Evolutionary conservation across 2,888 invertebrate genomes (phyloP).

Genomic region (Pocota personata): DNA sequence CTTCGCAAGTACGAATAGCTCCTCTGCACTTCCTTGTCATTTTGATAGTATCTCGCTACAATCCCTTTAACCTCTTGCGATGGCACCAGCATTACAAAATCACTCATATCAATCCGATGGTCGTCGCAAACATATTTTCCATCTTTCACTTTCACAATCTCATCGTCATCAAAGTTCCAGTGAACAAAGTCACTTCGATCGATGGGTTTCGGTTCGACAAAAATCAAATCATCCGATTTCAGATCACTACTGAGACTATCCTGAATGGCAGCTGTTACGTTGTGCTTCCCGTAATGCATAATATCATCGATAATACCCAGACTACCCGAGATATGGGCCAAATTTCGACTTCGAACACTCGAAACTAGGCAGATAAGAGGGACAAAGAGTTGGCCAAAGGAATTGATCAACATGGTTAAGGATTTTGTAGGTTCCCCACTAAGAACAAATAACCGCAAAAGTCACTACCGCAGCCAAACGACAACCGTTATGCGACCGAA

Average conservation of each 20-base stretch:
- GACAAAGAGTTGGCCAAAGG: not conserved
- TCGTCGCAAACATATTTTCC: slow-evolving; percentile 23
- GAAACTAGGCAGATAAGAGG: not conserved
- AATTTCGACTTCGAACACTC: slow-evolving; percentile 11
- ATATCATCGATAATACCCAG: slow-evolving; percentile 65
- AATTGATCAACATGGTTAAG: slow-evolving; percentile 24
- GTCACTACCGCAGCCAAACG: slow-evolving; percentile 9
- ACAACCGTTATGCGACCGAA: slow-evolving; percentile 47
- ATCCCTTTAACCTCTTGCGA: slow-evolving; percentile 78
- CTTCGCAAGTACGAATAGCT: slow-evolving; percentile 79
- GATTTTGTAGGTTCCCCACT: slow-evolving; percentile 8
- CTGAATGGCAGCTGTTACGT: slow-evolving; percentile 46
- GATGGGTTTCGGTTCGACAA: slow-evolving; percentile 69
- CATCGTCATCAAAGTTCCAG: slow-evolving; percentile 64
- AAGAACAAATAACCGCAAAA: slow-evolving; percentile 25
- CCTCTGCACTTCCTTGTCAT: slow-evolving; percentile 80
- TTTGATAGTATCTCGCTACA: slow-evolving; percentile 78
- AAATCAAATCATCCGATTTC: slow-evolving; percentile 79
- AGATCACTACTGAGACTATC: slow-evolving; percentile 58
- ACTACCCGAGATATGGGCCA: slow-evolving; percentile 54
- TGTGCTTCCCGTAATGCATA: slow-evolving; percentile 61
- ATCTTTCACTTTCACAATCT: slow-evolving; percentile 45
- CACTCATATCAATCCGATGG: slow-evolving; percentile 78
- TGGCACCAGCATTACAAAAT: slow-evolving; percentile 80
- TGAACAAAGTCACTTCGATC: slow-evolving; percentile 63